Percentiles rank a stretch among this genome's conserved stretches.
phyloP scores from a whole-genome alignment of 2,797 vertebrate species.

The Enteromius mattozi region DNA sequence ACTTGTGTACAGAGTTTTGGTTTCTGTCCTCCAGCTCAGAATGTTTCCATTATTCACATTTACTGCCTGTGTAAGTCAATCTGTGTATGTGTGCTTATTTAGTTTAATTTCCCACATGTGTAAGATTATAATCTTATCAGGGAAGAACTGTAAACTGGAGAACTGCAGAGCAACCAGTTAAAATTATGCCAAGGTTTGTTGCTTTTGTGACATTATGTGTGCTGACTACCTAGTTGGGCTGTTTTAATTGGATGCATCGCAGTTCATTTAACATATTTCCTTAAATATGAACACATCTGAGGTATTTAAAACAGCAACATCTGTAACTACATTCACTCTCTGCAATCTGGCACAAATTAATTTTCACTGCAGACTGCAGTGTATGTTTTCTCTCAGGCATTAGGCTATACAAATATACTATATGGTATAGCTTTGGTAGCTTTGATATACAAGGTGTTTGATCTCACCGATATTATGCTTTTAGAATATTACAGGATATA shows the following conservation, averaged over 20 bases:
- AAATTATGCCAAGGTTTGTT: background rate
- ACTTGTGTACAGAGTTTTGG: background rate
- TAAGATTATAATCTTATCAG: conserved; percentile 25
- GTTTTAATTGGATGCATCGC: background rate
- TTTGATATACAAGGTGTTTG: background rate
- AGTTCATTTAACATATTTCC: background rate
- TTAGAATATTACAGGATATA: background rate
- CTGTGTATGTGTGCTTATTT: conserved; percentile 27
- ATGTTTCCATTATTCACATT: conserved; percentile 25
- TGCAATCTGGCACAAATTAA: conserved; percentile 12
- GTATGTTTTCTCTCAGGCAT: background rate
- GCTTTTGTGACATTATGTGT: background rate
- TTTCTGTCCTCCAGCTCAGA: conserved; percentile 23
- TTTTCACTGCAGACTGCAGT: background rate
- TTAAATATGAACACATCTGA: background rate
- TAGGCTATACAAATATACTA: background rate
- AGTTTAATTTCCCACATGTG: conserved; percentile 26
- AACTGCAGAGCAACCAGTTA: conserved; percentile 13
- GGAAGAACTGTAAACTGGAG: background rate
- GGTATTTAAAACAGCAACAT: conserved; percentile 15
- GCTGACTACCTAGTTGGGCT: background rate
- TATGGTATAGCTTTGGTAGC: background rate
- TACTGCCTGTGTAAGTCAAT: conserved; percentile 26
- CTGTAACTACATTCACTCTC: background rate
- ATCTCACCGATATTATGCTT: background rate